phyloP scores from a whole-genome alignment of 2,797 vertebrate species.

The Phrynocephalus forsythii region DNA sequence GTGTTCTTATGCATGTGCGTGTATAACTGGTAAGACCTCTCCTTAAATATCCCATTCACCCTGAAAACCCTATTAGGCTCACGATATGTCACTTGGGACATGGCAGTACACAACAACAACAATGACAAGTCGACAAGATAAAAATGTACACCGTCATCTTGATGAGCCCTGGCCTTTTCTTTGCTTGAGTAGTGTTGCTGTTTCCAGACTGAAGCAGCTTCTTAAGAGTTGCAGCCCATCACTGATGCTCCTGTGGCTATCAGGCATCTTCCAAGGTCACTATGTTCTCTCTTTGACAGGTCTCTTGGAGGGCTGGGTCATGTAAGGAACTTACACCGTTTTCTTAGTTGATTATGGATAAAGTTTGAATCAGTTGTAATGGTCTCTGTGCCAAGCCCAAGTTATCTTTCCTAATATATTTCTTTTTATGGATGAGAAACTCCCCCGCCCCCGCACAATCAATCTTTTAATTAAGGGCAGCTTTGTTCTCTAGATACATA shows the following conservation, averaged over 20 bases:
- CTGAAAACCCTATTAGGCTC: too few species aligned
- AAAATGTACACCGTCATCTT: background rate
- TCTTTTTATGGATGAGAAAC: background rate
- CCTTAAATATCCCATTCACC: too few species aligned
- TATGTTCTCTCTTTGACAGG: conserved; percentile 4
- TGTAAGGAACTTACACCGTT: background rate
- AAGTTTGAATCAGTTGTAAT: conserved; percentile 2
- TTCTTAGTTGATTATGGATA: background rate
- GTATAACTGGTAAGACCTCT: too few species aligned
- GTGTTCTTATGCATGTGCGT: too few species aligned
- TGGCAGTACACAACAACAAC: too few species aligned
- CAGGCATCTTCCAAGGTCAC: background rate
- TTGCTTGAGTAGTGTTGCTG: conserved; percentile 25
- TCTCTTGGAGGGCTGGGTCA: background rate
- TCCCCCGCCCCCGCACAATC: background rate
- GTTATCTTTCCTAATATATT: conserved; percentile 30
- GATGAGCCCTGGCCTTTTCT: conserved; percentile 1
- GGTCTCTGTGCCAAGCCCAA: conserved; percentile 5
- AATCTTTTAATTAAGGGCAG: conserved; percentile 34
- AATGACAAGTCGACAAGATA: too few species aligned
- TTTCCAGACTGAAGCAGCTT: conserved; percentile 26
- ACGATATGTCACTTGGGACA: too few species aligned
- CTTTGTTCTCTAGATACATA: background rate
- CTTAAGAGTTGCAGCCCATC: conserved; percentile 18
- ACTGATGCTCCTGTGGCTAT: background rate